phyloP scores from a whole-genome alignment of 1,140 invertebrate species.

The Drosophila quadrilineata region DNA sequence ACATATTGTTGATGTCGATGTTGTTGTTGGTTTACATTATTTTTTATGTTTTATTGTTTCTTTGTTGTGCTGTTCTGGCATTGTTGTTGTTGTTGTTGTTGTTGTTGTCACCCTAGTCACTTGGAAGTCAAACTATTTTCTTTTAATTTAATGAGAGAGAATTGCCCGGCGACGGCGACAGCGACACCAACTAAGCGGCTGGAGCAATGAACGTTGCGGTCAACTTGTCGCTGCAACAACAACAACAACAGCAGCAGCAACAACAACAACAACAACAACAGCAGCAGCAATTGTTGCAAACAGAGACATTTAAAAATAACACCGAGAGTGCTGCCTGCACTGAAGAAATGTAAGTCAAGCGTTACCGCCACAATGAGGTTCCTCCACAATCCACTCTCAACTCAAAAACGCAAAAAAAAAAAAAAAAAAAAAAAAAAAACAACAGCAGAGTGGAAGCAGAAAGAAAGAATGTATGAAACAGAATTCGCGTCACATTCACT shows the following conservation, averaged over 20 bases:
- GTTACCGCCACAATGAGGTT: conserved; percentile 38
- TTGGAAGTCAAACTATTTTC: conserved; percentile 66
- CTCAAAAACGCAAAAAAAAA: conserved; percentile 15
- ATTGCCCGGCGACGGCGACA: conserved; percentile 40
- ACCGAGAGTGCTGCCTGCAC: conserved; percentile 31
- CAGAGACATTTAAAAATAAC: conserved; percentile 73
- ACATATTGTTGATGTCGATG: not conserved
- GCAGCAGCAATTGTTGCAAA: conserved; percentile 20
- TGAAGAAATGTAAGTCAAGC: conserved; percentile 75
- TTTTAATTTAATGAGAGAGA: conserved; percentile 75
- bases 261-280: conserved; percentile 12
- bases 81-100: conserved; percentile 19
- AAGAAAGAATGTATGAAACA: not conserved
- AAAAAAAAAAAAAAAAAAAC: not conserved
- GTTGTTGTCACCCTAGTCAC: conserved; percentile 23
- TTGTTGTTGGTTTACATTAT: too few species aligned
- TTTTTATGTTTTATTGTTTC: too few species aligned
- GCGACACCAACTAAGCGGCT: conserved; percentile 28
- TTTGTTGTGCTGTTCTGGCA: not conserved
- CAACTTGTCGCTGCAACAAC: conserved; percentile 51
- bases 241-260: conserved; percentile 5
- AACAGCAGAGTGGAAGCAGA: not conserved
- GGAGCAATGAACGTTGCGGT: conserved; percentile 76
- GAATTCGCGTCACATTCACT: too few species aligned
- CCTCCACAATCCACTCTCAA: too few species aligned